Conservation (phyloP, 2,888 invertebrate genomes). For the Mactromeris polynyma region DNA sequence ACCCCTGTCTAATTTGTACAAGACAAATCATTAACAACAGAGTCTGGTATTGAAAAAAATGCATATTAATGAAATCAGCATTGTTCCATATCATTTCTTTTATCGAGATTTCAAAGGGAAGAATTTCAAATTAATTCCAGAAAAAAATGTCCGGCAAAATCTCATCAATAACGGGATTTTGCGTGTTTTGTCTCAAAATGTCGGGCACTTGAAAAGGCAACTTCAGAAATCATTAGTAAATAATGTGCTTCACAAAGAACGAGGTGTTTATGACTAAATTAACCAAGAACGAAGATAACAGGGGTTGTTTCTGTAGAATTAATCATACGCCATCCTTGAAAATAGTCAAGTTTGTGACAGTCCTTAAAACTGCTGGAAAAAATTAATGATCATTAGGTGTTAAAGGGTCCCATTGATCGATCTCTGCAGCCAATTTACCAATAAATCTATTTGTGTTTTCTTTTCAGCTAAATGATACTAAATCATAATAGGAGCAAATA, state of each 20-base stretch:
- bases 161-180: slow-evolving; percentile 22
- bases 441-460: slow-evolving; percentile 28
- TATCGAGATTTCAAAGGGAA: slow-evolving; percentile 29
- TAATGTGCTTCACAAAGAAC: slow-evolving; percentile 36
- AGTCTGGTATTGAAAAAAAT: slow-evolving; percentile 21
- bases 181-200: slow-evolving; percentile 29
- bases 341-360: slow-evolving; percentile 22
- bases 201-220: slow-evolving; percentile 29
- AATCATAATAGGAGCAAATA: slow-evolving; percentile 37
- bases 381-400: slow-evolving; percentile 27
- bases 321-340: slow-evolving; percentile 18
- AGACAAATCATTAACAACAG: background rate
- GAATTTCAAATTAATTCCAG: slow-evolving; percentile 36
- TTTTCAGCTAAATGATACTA: slow-evolving; percentile 44
- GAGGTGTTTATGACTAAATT: slow-evolving; percentile 24
- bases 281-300: slow-evolving; percentile 18
- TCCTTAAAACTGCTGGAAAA: background rate
- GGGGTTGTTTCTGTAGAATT: slow-evolving; percentile 34
- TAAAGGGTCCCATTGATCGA: slow-evolving; percentile 25
- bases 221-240: slow-evolving; percentile 42
- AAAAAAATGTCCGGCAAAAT: background rate
- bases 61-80: slow-evolving; percentile 32
- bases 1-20: background rate
- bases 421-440: slow-evolving; percentile 16
- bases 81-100: slow-evolving; percentile 23